phyloP scores from a whole-genome alignment of 2,113 vertebrate species.

The Puma concolor region DNA sequence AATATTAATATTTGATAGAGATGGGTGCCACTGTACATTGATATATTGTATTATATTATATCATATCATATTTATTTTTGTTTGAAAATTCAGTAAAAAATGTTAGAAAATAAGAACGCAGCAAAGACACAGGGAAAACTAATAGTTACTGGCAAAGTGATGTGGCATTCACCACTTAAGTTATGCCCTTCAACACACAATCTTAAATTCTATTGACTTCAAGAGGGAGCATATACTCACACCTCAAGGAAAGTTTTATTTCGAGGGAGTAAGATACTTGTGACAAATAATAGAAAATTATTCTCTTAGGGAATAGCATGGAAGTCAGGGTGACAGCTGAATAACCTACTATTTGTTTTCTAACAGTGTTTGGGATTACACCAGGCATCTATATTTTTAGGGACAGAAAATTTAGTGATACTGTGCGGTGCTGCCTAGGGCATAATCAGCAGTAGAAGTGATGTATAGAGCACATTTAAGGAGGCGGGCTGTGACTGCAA shows the following conservation, averaged over 20 bases:
- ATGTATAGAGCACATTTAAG: not conserved
- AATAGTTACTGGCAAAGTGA: not conserved
- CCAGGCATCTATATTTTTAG: slow-evolving; percentile 47
- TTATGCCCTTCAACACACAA: not conserved
- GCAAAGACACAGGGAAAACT: not conserved
- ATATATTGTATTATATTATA: not conserved
- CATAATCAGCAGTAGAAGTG: slow-evolving; percentile 37
- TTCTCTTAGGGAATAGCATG: slow-evolving; percentile 50
- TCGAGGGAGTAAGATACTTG: not conserved
- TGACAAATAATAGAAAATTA: slow-evolving; percentile 59
- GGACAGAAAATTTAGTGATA: not conserved
- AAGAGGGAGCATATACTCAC: not conserved
- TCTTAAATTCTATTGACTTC: slow-evolving; percentile 29
- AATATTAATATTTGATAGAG: not conserved
- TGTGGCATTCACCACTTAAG: not conserved
- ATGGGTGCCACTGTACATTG: not conserved
- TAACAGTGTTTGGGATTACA: slow-evolving; percentile 37
- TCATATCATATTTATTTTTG: not conserved
- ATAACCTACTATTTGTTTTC: slow-evolving; percentile 49
- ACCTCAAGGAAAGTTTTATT: slow-evolving; percentile 46
- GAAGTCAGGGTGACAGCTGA: slow-evolving; percentile 48
- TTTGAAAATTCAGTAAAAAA: not conserved
- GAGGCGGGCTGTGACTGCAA: not conserved
- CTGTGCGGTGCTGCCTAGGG: not conserved
- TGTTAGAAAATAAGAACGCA: not conserved